phyloP scores from a whole-genome alignment of 2,797 vertebrate genomes.

The Schizopygopsis malacanthus region DNA sequence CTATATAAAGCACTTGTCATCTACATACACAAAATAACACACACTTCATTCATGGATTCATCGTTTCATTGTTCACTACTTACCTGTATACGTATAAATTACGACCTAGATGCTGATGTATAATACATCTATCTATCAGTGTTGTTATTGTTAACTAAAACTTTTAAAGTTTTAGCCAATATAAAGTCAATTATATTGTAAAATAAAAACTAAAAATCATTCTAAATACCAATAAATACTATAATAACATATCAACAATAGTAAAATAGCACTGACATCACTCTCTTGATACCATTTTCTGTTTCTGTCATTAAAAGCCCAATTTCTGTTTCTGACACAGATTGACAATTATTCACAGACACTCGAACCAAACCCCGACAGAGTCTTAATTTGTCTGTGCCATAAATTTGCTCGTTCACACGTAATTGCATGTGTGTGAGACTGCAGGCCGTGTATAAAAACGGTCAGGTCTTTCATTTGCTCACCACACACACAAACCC shows the following conservation, averaged over 20 bases:
- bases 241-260: background rate
- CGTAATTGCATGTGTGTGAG: slow-evolving; percentile 24
- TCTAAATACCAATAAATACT: background rate
- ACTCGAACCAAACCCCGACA: slow-evolving; percentile 15
- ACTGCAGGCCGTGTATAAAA: slow-evolving; percentile 24
- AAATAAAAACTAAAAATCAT: no score
- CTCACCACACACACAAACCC: slow-evolving; percentile 23
- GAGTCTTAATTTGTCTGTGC: slow-evolving; percentile 24
- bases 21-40: slow-evolving; percentile 29
- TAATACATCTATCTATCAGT: background rate
- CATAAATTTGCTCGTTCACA: slow-evolving; percentile 40
- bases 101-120: background rate
- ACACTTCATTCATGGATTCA: slow-evolving; percentile 1
- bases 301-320: slow-evolving; percentile 4
- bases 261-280: background rate
- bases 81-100: background rate
- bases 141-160: background rate
- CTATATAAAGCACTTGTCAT: background rate
- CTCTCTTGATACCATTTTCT: background rate
- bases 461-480: slow-evolving; percentile 9
- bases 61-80: background rate
- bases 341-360: slow-evolving; percentile 15
- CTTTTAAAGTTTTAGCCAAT: background rate
- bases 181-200: background rate
- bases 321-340: slow-evolving; percentile 6